phyloP scores from a whole-genome alignment of 1,140 invertebrate genomes.

The Bombus sibiricus region DNA sequence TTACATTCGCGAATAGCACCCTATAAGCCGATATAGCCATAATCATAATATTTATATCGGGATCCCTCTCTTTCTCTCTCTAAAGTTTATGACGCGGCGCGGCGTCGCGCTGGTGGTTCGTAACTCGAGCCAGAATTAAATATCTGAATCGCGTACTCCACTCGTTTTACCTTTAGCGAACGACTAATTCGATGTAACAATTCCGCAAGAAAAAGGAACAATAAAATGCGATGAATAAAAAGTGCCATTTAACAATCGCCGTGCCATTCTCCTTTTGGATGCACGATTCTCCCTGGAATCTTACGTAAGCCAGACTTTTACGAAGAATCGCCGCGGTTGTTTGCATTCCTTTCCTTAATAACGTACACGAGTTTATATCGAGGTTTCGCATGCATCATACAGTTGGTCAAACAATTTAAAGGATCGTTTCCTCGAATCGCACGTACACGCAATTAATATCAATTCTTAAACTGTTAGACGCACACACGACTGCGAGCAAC shows the following conservation, averaged over 20 bases:
- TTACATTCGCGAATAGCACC: constrained; percentile 64
- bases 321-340: constrained; percentile 18
- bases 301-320: constrained; percentile 38
- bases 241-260: too few species aligned
- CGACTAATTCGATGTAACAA: background rate
- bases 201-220: too few species aligned
- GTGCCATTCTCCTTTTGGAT: background rate
- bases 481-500: too few species aligned
- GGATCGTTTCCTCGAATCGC: constrained; percentile 22
- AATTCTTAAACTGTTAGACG: background rate
- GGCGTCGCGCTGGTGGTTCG: constrained; percentile 54
- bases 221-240: background rate
- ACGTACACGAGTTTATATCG: background rate
- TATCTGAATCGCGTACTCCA: background rate
- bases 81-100: constrained; percentile 35
- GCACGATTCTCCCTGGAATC: background rate
- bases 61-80: constrained; percentile 24
- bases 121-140: background rate
- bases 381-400: background rate
- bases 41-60: constrained; percentile 66
- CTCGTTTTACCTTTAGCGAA: background rate
- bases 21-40: constrained; percentile 61
- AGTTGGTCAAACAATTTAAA: background rate
- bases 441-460: background rate
- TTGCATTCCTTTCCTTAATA: constrained; percentile 22